Base-by-base conservation (phyloP, 2,797 vertebrate species). In the Huso huso region DNA sequence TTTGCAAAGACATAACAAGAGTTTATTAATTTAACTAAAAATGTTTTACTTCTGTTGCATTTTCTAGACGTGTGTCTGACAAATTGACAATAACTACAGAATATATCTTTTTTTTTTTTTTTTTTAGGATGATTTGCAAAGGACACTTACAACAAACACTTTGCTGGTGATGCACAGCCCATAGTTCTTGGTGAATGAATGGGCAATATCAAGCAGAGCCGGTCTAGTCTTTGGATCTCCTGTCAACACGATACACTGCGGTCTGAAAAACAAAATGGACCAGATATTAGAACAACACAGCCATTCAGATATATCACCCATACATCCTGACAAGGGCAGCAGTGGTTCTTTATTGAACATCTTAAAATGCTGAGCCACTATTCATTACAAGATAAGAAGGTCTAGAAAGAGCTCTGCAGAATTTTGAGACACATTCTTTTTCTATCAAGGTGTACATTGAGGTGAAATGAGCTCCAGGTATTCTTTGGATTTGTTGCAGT, bases 141-240 rank as follows among this genome's bases (percentile, higher is more conserved):
- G 49, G 23, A 59, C 66, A 65, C 89, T 90, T 90, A 99, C 97
- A 92, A 81, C 82, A 74, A 93, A 92, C 64, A 95, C 89, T 82
- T 99, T 93, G 64, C 92, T 93, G 72, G 91, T 92, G 68, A 99
- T 75, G 62, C 95, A 98, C 61, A 99, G 90, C 62, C 96, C 96
- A 0, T 88, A 95, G 79, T 88, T 94, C 83, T 98, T 99, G 0
- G 94, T 89, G 70, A 99, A 84, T 57, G 89, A 89, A 4, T 96
- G 91, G 4, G 94, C 89, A 72, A 99, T 81, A 77, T 98, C 95
- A 7, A 99, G 81, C 53, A 99, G 90, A 65, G 95, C 93, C 6
- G 97, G 97, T 70, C 96, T 92, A 65, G 76, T 77, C 83, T 89
- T 92, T n/a, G 92, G 89, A 49, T 84, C 80, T 66, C 93, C 97